phyloP scores from a whole-genome alignment of 1,140 invertebrate genomes.

The Coenobita brevimanus region DNA sequence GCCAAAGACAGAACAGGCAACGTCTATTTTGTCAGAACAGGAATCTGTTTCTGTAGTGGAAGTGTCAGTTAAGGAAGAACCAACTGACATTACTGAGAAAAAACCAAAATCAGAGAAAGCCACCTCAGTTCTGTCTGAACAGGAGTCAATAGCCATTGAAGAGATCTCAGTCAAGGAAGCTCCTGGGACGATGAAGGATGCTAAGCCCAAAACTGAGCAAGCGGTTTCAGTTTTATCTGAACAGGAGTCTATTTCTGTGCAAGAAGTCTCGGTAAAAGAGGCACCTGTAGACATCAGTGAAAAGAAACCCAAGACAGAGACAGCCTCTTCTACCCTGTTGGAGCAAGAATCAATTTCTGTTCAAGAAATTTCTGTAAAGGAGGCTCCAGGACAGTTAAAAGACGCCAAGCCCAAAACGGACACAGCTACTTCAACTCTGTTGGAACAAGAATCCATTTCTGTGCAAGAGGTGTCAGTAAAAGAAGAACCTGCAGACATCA shows the following conservation, averaged over 20 bases:
- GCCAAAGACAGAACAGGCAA: slow-evolving; percentile 72
- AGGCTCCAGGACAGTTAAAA: slow-evolving; percentile 72
- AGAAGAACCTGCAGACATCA: slow-evolving; percentile 71
- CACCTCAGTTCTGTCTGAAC: slow-evolving; percentile 35
- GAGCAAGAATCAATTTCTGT: slow-evolving; percentile 34
- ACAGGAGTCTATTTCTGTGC: slow-evolving; percentile 14
- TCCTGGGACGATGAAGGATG: slow-evolving; percentile 72
- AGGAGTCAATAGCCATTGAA: slow-evolving; percentile 40
- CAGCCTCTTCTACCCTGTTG: slow-evolving; percentile 23
- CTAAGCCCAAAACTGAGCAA: slow-evolving; percentile 74
- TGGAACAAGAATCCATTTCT: slow-evolving; percentile 16
- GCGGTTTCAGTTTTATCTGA: slow-evolving; percentile 74
- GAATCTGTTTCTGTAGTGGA: slow-evolving; percentile 49
- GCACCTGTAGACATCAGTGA: not conserved
- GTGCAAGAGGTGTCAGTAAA: slow-evolving; percentile 61
- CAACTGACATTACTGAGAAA: slow-evolving; percentile 72
- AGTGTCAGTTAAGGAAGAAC: slow-evolving; percentile 72
- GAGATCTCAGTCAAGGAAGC: slow-evolving; percentile 74
- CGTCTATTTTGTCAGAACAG: slow-evolving; percentile 35
- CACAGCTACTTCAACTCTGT: not conserved
- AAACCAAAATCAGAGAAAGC: slow-evolving; percentile 65
- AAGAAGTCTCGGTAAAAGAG: slow-evolving; percentile 39
- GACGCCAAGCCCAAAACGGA: slow-evolving; percentile 32
- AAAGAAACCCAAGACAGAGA: slow-evolving; percentile 29
- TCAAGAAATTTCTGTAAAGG: slow-evolving; percentile 34